These are phyloP conservation scores for Xiphydria camelus DNA, from an alignment of 2,888 invertebrate genomes.

Conservation along the genomic window DNA sequence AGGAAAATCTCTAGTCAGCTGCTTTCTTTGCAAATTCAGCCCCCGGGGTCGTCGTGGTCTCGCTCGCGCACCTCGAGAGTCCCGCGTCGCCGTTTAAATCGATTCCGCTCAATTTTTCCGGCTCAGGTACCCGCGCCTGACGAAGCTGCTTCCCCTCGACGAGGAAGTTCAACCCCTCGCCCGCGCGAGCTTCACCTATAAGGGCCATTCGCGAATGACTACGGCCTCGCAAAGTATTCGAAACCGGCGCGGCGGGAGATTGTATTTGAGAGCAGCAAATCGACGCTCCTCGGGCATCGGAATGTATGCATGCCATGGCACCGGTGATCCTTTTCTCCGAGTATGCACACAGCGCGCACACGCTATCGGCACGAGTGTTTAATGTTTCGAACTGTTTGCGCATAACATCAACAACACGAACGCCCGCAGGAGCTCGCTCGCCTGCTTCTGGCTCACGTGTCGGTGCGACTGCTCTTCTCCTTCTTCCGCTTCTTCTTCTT, in stretches of 20 bases:
- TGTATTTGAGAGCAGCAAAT: too few relatives aligned
- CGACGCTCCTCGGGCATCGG: too few relatives aligned
- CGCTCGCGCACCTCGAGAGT: conserved; percentile 2
- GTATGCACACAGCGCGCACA: conserved; percentile 17
- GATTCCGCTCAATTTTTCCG: conserved; percentile 50
- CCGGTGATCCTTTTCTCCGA: conserved; percentile 6
- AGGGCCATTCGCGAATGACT: too few relatives aligned
- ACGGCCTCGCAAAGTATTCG: too few relatives aligned
- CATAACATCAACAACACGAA: conserved; percentile 47
- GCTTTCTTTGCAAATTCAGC: conserved; percentile 51
- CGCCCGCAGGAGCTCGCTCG: conserved; percentile 25
- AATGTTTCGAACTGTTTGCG: conserved; percentile 48
- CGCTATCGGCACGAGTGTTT: conserved; percentile 46
- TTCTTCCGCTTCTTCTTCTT: too few relatives aligned
- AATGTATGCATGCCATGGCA: too few relatives aligned
- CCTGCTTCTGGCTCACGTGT: conserved; percentile 36
- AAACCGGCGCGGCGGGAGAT: too few relatives aligned
- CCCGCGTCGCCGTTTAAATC: conserved; percentile 48
- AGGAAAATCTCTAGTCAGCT: conserved; percentile 48
- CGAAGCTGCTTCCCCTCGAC: too few relatives aligned
- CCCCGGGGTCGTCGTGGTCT: conserved; percentile 24
- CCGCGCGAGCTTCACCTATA: too few relatives aligned
- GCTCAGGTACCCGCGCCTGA: conserved; percentile 43
- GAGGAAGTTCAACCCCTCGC: too few relatives aligned
- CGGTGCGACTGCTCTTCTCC: too few relatives aligned